These are phyloP conservation scores for Hypanus sabinus DNA, from an alignment of 2,113 vertebrate species.

Conservation along the genomic window DNA sequence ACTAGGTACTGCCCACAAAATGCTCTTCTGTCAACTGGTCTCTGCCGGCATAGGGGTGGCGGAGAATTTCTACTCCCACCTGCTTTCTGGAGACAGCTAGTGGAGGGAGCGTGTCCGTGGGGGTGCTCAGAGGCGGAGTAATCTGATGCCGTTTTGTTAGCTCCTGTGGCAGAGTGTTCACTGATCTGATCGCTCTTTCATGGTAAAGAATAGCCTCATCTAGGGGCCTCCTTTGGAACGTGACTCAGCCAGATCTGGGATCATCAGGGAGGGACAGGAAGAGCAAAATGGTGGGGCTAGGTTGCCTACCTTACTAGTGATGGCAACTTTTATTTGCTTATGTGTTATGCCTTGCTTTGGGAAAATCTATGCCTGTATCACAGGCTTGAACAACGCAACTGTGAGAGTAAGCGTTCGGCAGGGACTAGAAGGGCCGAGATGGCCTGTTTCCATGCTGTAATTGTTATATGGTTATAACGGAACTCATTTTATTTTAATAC, in stretches of 20 bases:
- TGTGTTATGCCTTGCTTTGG: neutral
- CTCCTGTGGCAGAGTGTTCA: no score
- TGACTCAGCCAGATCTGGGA: no score
- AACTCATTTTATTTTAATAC: neutral
- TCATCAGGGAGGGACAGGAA: no score
- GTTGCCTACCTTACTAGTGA: neutral
- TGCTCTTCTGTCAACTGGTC: neutral
- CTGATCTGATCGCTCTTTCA: no score
- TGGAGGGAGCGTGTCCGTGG: neutral
- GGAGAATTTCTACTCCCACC: neutral
- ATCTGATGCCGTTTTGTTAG: neutral
- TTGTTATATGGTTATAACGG: no score
- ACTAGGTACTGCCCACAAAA: no score
- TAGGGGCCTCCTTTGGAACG: no score
- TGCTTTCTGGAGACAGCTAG: neutral
- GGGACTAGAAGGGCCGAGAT: no score
- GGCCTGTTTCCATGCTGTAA: no score
- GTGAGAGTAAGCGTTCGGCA: no score
- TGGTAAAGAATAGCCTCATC: no score
- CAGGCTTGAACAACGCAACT: neutral
- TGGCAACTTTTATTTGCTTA: neutral
- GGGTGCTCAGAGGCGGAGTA: neutral
- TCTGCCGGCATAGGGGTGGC: neutral
- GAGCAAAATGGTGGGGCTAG: no score
- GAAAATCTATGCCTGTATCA: neutral